A percentile compares a stretch with the other conserved stretches of the same genome.
Conservation (phyloP, 2,888 invertebrate genomes). For the Tolmerus cingulatus region DNA sequence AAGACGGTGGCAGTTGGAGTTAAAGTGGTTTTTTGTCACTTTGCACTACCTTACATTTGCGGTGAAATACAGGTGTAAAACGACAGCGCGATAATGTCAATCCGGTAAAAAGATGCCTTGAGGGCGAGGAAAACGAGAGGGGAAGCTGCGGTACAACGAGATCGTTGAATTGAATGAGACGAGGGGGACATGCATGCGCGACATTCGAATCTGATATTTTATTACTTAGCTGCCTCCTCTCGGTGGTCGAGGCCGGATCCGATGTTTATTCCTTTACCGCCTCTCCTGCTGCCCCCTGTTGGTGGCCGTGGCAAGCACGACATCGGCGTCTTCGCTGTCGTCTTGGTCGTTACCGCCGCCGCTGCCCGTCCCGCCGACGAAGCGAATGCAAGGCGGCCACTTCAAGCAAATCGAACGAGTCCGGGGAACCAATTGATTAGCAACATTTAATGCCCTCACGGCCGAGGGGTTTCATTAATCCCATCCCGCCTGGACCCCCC, state of each 20-base stretch:
- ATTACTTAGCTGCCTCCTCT: not conserved
- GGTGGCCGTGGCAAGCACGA: not conserved
- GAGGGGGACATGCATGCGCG: not conserved
- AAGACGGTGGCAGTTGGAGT: not conserved
- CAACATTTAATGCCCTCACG: slow-evolving; percentile 23
- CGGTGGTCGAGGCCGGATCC: not conserved
- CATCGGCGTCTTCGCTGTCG: not conserved
- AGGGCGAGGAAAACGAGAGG: not conserved
- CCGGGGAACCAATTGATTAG: slow-evolving; percentile 25
- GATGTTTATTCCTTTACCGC: not conserved
- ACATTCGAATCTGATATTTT: not conserved
- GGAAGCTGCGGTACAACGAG: not conserved
- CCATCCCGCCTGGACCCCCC: not conserved
- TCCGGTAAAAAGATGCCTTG: not conserved
- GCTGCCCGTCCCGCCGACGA: not conserved
- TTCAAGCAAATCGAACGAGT: slow-evolving; percentile 25
- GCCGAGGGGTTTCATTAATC: slow-evolving; percentile 7
- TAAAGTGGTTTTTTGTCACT: not conserved
- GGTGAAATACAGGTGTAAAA: slow-evolving; percentile 17
- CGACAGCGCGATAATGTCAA: slow-evolving; percentile 1
- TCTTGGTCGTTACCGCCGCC: not conserved
- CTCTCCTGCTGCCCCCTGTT: not conserved
- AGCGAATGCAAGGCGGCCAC: slow-evolving; percentile 11
- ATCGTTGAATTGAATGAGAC: not conserved
- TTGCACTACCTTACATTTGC: not conserved